phyloP scores from a whole-genome alignment of 2,888 invertebrate species.

The Drosophila flavopinicola region DNA sequence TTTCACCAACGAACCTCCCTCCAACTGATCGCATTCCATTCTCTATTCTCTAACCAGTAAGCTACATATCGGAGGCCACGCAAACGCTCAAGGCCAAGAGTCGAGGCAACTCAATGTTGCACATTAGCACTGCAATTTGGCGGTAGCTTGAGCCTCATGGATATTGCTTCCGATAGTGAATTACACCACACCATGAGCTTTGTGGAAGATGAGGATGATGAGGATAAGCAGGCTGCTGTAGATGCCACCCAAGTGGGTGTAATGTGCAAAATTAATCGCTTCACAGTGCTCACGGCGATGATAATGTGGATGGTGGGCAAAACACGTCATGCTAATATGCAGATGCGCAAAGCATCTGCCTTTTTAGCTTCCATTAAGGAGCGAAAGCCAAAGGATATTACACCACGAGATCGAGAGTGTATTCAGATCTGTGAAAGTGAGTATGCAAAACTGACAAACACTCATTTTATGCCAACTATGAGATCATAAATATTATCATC shows the following conservation, averaged over 20 bases:
- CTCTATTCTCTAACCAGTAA: slow-evolving; percentile 50
- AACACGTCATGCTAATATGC: slow-evolving; percentile 64
- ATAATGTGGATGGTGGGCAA: slow-evolving; percentile 83
- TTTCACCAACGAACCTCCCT: background rate
- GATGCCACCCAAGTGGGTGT: slow-evolving; percentile 53
- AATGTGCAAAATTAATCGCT: slow-evolving; percentile 78
- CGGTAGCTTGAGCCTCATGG: slow-evolving; percentile 18
- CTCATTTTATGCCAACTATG: background rate
- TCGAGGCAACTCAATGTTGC: slow-evolving; percentile 2
- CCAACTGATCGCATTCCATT: background rate
- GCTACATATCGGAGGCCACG: slow-evolving; percentile 67
- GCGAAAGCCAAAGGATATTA: slow-evolving; percentile 68
- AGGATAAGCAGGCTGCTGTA: slow-evolving; percentile 3
- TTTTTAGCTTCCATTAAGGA: slow-evolving; percentile 65
- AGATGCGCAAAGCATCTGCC: slow-evolving; percentile 70
- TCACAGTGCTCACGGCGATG: slow-evolving; percentile 81
- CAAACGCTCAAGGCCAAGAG: slow-evolving; percentile 62
- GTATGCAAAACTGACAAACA: slow-evolving; percentile 27
- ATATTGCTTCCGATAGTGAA: slow-evolving; percentile 24
- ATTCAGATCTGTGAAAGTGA: slow-evolving; percentile 82
- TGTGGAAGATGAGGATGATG: slow-evolving; percentile 5
- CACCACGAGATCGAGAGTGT: slow-evolving; percentile 64
- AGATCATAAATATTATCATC: too few species aligned
- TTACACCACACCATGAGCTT: background rate
- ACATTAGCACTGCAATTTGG: background rate